Base-by-base conservation (phyloP, 2,888 invertebrate species). In the Melieria omissa region DNA sequence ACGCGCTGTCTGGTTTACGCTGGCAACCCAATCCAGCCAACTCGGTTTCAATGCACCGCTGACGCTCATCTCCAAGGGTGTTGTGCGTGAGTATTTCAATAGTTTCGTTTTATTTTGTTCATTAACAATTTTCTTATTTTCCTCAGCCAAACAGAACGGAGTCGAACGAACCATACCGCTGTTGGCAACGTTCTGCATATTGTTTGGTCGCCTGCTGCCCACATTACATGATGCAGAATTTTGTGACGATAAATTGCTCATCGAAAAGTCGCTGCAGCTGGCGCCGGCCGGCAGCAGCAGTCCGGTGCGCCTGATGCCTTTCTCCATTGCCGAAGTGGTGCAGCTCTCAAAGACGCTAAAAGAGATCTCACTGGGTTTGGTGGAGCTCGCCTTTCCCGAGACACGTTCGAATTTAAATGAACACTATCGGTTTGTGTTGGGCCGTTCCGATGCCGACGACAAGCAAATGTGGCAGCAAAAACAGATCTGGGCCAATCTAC, bases 221-320 rank as follows among this genome's bases (percentile, higher is more conserved):
- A 95, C 96, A 0, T 85, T 96, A 45, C 95, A 96, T 80, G 96
- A 96, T 83, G 92, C 92, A 0, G 96, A 96, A 86, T 95, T 96
- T 85, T 92, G 92, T 64, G 88, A 88, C 52, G 89, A 89, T 65
- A 82, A 83, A 46, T 73, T 85, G 6, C 68, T 85, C 70, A 75
- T 85, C 8, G 79, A 79, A 5, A 79, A 80, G 29, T 75, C 80
- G 4, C 73, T 79, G 1, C 78, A 78, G 3, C 66, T 76, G 10
- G 72, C 78, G 5, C 72, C 77, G n/a, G 72, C 65, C 0, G 55
- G 72, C 29, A 67, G 77, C 62, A 78, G 80, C 0, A 70, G 73
- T 2, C 84, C 84, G 76, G 79, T 83, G 0, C 85, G 82, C 54
- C 77, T 84, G 3, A 85, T 86, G 86, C 86, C 95, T 0, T 96